Base-by-base conservation (phyloP, 2,797 vertebrate genomes). In the Lates japonicus region DNA sequence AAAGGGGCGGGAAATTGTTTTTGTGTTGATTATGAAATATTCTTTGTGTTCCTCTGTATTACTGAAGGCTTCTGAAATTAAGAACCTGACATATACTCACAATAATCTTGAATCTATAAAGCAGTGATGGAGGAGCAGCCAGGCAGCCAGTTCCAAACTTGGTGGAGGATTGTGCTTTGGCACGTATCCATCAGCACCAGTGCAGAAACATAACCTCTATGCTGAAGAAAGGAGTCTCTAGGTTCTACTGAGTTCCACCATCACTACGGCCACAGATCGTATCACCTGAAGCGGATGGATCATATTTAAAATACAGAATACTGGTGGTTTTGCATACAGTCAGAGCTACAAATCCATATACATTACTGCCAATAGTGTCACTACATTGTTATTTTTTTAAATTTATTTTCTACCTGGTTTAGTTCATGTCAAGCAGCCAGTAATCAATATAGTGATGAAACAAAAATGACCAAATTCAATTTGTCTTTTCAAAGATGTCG, bases 131-230 rank as follows among this genome's bases (percentile, higher is more conserved):
- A 2, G 97, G 97, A 77, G 98, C 97, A 3, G 98, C 98, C 72
- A 99, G 90, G 88, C 98, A 99, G 68, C 98, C 98, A 0, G 97
- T 98, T 84, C 99, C 97, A 79, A 94, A 95, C 66, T 96, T 96
- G 4, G 92, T 83, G 0, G n/a, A n/a, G 98, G 98, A 70, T 96
- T 97, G 70, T 97, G 98, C 84, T 99, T 99, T 57, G 98, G 98
- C 3, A 99, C 96, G 2, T 99, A 99, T 78, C 98, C 98, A 52
- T 98, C 97, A 0, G 97, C 95, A 8, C 98, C 98, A 0, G 97
- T 97, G 90, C 98, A 99, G 1, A 99, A 98, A 99, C 70, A 99
- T 97, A 81, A 98, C 98, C 91, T 99, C 97, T 7, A 99, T 98
- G 93, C 93, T 98, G 93, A 96, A 94, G 92, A 99, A 99, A 16